Evolutionary conservation across 2,797 vertebrate genomes (phyloP).

Genomic region (Hybognathus amarus): DNA sequence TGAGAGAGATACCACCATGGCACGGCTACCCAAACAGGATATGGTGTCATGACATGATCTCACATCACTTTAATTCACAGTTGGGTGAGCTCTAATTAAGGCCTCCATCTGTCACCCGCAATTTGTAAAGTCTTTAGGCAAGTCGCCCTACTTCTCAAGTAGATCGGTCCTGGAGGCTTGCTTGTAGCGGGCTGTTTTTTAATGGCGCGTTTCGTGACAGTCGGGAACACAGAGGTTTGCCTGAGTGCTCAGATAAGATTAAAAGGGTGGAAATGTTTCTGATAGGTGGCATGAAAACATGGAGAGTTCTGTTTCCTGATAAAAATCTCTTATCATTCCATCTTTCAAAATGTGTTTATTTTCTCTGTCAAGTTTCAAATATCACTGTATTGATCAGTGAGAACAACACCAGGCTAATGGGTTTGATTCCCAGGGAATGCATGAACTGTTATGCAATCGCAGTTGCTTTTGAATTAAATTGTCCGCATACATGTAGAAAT

Average conservation of each 20-base stretch:
- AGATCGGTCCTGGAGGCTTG: neutral
- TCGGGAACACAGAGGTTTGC: constrained; percentile 22
- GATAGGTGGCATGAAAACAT: constrained; percentile 47
- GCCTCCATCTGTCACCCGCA: constrained; percentile 10
- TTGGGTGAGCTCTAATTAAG: constrained; percentile 34
- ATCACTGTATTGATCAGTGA: neutral
- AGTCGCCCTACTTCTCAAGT: constrained; percentile 2
- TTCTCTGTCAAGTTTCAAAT: constrained; percentile 26
- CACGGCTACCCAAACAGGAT: constrained; percentile 43
- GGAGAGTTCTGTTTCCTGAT: constrained; percentile 46
- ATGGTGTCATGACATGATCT: constrained; percentile 50
- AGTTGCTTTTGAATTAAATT: neutral
- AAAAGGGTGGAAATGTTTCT: constrained; percentile 46
- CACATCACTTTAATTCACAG: constrained; percentile 50
- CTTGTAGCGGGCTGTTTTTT: neutral
- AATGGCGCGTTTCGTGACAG: constrained; percentile 1
- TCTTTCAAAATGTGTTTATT: constrained; percentile 16
- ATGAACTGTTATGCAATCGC: neutral
- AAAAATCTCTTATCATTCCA: constrained; percentile 49
- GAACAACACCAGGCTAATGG: neutral
- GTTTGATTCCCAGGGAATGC: neutral
- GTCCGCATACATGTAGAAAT: neutral
- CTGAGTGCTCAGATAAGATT: constrained; percentile 52
- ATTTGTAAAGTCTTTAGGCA: constrained; percentile 37
- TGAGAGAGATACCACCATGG: constrained; percentile 40